A percentile compares a stretch with the other conserved stretches of the same genome.
Evolutionary conservation across 2,113 vertebrate genomes (phyloP).

Genomic region (Neotragus moschatus): DNA sequence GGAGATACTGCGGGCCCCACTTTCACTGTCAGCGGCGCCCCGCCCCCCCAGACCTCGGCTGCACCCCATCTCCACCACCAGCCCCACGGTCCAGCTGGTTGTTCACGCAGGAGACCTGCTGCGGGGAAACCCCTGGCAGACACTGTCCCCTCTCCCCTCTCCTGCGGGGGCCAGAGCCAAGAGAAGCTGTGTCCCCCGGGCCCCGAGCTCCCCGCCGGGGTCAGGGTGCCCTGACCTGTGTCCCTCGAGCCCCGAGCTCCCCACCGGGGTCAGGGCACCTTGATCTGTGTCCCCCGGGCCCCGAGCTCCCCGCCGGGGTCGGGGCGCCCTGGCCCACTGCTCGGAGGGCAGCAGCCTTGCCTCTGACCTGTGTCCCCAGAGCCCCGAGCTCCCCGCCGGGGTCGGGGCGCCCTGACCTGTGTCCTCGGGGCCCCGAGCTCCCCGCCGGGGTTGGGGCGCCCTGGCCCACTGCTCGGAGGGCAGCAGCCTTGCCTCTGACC

Average conservation of each 20-base stretch:
- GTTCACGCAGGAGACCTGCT: fast-evolving
- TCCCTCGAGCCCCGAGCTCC: too few relatives aligned
- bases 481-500: neutral
- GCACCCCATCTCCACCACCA: neutral
- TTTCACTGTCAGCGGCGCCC: fast-evolving
- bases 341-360: neutral
- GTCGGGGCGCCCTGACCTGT: neutral
- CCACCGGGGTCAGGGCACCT: fast-evolving
- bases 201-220: fast-evolving
- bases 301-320: too few relatives aligned
- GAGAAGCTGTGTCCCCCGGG: neutral
- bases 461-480: neutral
- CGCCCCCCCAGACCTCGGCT: neutral
- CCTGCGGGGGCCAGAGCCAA: neutral
- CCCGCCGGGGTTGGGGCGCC: fast-evolving
- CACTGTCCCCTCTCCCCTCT: neutral
- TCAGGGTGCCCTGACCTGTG: neutral
- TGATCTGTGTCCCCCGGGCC: too few relatives aligned
- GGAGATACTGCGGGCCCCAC: neutral
- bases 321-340: neutral
- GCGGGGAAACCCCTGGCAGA: fast-evolving
- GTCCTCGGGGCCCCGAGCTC: too few relatives aligned
- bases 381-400: too few relatives aligned
- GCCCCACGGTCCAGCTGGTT: fast-evolving
- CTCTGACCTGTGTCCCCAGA: too few relatives aligned